Evolutionary conservation across 2,888 invertebrate species (phyloP), one percentile per base, ranked within the genome.

Genomic region (Epiperipatus broadwayi): DNA sequence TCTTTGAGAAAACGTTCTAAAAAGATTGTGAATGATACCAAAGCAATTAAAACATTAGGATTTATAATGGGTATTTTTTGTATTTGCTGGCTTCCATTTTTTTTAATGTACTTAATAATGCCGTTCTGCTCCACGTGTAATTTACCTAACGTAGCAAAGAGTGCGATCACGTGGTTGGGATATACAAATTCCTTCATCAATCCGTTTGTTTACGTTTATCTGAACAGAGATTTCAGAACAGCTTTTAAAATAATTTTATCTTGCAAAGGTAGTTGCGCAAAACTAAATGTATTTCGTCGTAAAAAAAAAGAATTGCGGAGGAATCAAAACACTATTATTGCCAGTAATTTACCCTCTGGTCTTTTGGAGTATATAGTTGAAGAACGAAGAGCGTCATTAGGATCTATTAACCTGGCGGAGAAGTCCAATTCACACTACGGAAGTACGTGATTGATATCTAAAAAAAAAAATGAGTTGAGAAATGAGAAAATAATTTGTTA

Each of bases 21-120:
- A 28, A 35, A 40, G 21, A 50, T 49, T 38, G 50, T 49, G 5
- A 41, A 48, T 12, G 46, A 46, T 29, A 50, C 50, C n/a, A n/a
- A n/a, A n/a, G n/a, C n/a, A n/a, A n/a, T n/a, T n/a, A n/a, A n/a
- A n/a, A 93, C 91, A 1, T 68, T 95, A 2, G 93, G 89, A 16
- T 89, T 95, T 40, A 91, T 95, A 41, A 91, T 93, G 78, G 91
- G 91, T 4, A 89, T 89, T 1, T 95, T 95, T 57, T 85, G 93
- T 34, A 75, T 91, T 7, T 93, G 93, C 59, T 95, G 93, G 95
- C 66, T 93, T 43, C 95, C 95, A 4, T 95, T 95, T 65, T 95
- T 93, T 60, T 71, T 89, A 25, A 79, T 89, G 73, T 91, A 91
- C 59, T 75, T 91, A 33, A 80, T 87, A 44, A 68, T 80, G 47